A percentile compares a stretch with the other conserved stretches of the same genome.
Evolutionary conservation across 2,113 vertebrate genomes (phyloP).

Genomic region (Chaetops frenatus): DNA sequence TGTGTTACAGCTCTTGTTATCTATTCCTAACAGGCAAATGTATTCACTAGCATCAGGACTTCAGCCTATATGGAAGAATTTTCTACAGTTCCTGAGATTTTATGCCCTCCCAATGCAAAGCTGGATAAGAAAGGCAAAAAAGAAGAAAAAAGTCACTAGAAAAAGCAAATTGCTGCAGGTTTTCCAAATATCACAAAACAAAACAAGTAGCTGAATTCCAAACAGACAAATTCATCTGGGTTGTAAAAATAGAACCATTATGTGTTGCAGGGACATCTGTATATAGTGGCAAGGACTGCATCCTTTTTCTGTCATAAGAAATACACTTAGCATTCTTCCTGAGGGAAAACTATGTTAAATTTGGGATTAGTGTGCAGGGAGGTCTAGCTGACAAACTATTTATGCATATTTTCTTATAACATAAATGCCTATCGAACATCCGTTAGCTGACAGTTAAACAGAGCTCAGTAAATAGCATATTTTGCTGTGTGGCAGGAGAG

Average conservation of each 20-base stretch:
- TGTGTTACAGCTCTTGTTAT: neutral
- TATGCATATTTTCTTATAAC: neutral
- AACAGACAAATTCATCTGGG: neutral
- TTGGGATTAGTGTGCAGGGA: neutral
- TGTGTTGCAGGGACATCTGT: neutral
- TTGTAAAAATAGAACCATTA: neutral
- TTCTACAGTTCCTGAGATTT: neutral
- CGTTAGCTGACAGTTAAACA: neutral
- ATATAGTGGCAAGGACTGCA: neutral
- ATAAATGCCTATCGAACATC: neutral
- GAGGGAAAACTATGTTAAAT: neutral
- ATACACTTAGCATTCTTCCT: neutral
- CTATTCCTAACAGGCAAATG: neutral
- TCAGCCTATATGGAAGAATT: neutral
- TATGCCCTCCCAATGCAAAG: neutral
- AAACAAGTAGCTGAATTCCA: neutral
- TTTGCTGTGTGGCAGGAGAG: neutral
- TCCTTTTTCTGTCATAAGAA: neutral
- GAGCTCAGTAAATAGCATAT: neutral
- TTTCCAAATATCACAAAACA: neutral
- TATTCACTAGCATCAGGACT: neutral
- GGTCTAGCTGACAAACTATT: neutral
- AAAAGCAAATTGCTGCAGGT: neutral
- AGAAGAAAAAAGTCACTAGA: neutral
- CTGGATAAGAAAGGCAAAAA: neutral